phyloP scores from a whole-genome alignment of 2,113 vertebrate genomes.

The Brachypteracias leptosomus region DNA sequence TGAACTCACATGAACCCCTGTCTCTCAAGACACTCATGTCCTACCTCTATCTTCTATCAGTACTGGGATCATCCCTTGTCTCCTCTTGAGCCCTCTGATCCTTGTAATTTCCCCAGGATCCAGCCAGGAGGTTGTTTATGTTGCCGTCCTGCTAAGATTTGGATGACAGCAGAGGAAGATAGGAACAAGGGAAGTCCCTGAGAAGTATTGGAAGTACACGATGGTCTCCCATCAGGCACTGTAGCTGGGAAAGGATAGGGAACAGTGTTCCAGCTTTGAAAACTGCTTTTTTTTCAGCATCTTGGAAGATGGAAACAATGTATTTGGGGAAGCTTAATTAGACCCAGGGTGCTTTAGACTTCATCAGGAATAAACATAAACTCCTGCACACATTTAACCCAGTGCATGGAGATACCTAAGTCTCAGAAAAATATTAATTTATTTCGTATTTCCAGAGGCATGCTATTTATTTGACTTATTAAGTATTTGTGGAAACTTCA shows the following conservation, averaged over 20 bases:
- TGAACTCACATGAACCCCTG: not conserved
- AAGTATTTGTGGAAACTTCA: conserved; percentile 68
- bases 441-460: conserved; percentile 39
- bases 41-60: not conserved
- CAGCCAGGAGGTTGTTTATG: not conserved
- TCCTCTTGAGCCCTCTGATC: not conserved
- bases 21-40: not conserved
- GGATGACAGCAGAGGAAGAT: not conserved
- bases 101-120: not conserved
- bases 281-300: not conserved
- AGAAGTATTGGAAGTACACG: not conserved
- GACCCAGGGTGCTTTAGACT: not conserved
- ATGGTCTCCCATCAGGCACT: not conserved
- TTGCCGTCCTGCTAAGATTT: not conserved
- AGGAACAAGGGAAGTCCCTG: not conserved
- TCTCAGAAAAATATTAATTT: conserved; percentile 42
- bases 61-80: not conserved
- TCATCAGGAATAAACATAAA: conserved; percentile 23
- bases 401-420: not conserved
- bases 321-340: not conserved
- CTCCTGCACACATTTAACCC: not conserved
- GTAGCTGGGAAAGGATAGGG: not conserved
- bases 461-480: conserved; percentile 45
- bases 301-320: not conserved
- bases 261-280: not conserved